Percentiles rank a stretch among this genome's conserved stretches.
These are phyloP conservation scores for Clarias pachynema DNA, from an alignment of 2,797 vertebrate genomes.

Conservation along the genomic window DNA sequence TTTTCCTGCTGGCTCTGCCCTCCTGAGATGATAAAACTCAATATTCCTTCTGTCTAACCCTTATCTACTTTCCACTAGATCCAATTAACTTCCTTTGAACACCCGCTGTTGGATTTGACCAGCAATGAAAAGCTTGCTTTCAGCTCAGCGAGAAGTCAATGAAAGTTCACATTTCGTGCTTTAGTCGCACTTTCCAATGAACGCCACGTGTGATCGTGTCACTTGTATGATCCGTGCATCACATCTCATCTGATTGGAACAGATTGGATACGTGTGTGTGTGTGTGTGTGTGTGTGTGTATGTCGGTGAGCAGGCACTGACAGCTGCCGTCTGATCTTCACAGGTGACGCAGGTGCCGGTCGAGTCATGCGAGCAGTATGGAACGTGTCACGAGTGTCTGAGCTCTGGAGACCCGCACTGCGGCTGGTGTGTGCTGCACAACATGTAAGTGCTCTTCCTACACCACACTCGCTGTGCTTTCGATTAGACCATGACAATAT, in stretches of 20 bases:
- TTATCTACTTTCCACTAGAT: conserved; percentile 44
- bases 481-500: conserved; percentile 2
- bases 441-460: conserved; percentile 84
- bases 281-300: background rate
- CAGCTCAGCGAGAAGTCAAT: conserved; percentile 37
- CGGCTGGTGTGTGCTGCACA: conserved; percentile 97
- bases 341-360: conserved; percentile 93
- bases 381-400: conserved; percentile 92
- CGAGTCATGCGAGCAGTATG: conserved; percentile 95
- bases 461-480: background rate
- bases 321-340: conserved; percentile 28
- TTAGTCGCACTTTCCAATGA: conserved; percentile 16
- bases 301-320: background rate
- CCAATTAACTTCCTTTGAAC: conserved; percentile 44
- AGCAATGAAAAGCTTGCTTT: conserved; percentile 29
- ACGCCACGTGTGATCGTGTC: background rate
- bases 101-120: conserved; percentile 18
- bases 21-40: conserved; percentile 46
- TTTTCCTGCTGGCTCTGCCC: conserved; percentile 31
- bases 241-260: conserved; percentile 7
- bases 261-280: background rate
- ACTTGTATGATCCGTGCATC: background rate
- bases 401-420: conserved; percentile 98
- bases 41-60: conserved; percentile 39
- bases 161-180: conserved; percentile 22